A percentile compares a stretch with the other conserved stretches of the same genome.
phyloP scores from a whole-genome alignment of 2,888 invertebrate species.

The Aleiodes leptofemur region DNA sequence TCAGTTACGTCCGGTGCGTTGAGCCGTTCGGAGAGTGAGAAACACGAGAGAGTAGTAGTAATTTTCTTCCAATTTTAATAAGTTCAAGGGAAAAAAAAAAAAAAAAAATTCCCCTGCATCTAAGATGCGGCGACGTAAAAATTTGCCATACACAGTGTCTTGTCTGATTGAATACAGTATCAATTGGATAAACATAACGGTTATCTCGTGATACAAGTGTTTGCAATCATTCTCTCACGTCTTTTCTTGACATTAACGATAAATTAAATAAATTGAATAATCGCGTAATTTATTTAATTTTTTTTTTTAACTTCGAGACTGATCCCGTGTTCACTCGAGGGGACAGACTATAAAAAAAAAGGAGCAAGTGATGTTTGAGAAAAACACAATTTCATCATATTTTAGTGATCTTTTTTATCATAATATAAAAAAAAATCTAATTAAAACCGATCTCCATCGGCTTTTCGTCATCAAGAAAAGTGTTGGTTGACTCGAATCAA shows the following conservation, averaged over 20 bases:
- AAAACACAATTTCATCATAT: neutral
- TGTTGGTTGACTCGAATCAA: conserved; percentile 28
- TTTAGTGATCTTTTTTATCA: neutral
- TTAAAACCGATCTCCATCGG: conserved; percentile 24
- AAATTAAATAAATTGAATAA: conserved; percentile 47
- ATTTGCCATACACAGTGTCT: conserved; percentile 1
- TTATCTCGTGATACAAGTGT: conserved; percentile 32
- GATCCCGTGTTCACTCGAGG: neutral
- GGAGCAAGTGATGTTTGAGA: neutral
- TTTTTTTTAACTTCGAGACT: neutral
- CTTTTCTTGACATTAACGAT: conserved; percentile 33
- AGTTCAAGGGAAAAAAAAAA: neutral
- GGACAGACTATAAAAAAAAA: neutral
- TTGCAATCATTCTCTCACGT: conserved; percentile 32
- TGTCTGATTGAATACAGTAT: conserved; percentile 19
- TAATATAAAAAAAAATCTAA: neutral
- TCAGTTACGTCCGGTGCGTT: conserved; percentile 73
- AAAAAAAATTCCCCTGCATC: neutral
- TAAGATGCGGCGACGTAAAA: neutral
- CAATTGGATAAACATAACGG: conserved; percentile 32
- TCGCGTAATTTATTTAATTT: conserved; percentile 11
- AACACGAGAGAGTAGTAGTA: neutral
- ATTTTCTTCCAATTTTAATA: neutral
- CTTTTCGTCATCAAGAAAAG: conserved; percentile 35
- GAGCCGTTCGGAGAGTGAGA: conserved; percentile 66